Conservation (phyloP, 2,888 invertebrate species). For the Aphodius sticticus region DNA sequence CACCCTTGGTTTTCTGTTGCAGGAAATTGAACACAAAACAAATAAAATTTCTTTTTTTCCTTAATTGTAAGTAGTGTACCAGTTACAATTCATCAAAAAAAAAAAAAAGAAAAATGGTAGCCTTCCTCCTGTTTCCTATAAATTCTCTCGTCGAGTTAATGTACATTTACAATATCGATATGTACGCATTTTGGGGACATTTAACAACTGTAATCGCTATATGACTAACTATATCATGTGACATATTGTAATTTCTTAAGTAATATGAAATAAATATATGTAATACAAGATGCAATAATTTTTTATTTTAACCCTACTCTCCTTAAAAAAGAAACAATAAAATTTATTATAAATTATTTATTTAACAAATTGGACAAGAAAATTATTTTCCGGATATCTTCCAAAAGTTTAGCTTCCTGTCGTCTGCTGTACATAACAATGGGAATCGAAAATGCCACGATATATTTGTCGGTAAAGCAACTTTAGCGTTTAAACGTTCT, state of each 20-base stretch:
- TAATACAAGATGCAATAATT: background rate
- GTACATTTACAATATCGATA: background rate
- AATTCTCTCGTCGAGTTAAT: background rate
- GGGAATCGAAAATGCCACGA: constrained; percentile 72
- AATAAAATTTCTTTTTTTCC: background rate
- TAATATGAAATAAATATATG: background rate
- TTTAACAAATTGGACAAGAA: background rate
- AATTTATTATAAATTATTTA: constrained; percentile 4
- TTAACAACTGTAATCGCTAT: background rate
- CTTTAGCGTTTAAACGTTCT: constrained; percentile 63
- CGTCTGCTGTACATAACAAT: constrained; percentile 67
- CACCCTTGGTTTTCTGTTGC: background rate
- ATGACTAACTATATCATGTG: background rate
- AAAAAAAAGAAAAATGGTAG: background rate
- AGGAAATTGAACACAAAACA: constrained; percentile 14
- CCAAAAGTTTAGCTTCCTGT: constrained; percentile 70
- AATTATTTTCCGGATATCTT: constrained; percentile 60
- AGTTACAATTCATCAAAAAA: background rate
- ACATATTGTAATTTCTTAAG: background rate
- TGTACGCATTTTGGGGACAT: background rate
- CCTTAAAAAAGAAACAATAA: background rate
- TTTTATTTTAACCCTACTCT: background rate
- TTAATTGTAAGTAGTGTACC: constrained; percentile 8
- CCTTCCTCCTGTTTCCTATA: background rate
- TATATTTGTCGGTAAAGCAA: constrained; percentile 67